Conservation (phyloP, 2,797 vertebrate species). For the Psittacula derbiana region DNA sequence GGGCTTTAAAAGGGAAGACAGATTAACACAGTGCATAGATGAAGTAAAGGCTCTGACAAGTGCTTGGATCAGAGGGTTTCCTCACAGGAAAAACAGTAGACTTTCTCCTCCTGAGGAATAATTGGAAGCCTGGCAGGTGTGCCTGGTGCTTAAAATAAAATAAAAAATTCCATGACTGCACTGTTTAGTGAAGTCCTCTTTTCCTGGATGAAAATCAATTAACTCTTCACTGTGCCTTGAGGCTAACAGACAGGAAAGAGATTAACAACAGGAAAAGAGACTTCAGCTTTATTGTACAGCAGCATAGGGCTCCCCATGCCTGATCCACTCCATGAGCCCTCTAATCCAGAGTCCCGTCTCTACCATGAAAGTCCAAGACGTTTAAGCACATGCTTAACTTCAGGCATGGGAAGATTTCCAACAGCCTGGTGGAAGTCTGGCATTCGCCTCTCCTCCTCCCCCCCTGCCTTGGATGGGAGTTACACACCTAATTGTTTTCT, state of each 20-base stretch:
- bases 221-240: constrained; percentile 68
- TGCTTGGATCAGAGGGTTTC: constrained; percentile 64
- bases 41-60: constrained; percentile 41
- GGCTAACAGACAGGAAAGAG: constrained; percentile 71
- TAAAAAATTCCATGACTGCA: constrained; percentile 64
- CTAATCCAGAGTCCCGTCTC: constrained; percentile 24
- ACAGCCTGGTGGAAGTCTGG: constrained; percentile 42
- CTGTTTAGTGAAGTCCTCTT: constrained; percentile 66
- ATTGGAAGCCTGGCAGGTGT: constrained; percentile 69
- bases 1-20: constrained; percentile 29
- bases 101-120: constrained; percentile 69
- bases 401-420: constrained; percentile 45
- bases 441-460: neutral
- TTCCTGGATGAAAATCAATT: constrained; percentile 72
- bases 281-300: constrained; percentile 60
- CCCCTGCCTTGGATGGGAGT: neutral
- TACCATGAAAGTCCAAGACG: neutral
- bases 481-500: constrained; percentile 44
- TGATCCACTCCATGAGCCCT: constrained; percentile 39
- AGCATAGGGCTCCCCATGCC: constrained; percentile 30
- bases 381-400: constrained; percentile 61
- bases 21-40: constrained; percentile 32
- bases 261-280: constrained; percentile 70
- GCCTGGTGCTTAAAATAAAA: constrained; percentile 66
- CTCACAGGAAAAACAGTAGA: constrained; percentile 69